Evolutionary conservation across 2,113 vertebrate species (phyloP).

Genomic region (Tachycineta bicolor): DNA sequence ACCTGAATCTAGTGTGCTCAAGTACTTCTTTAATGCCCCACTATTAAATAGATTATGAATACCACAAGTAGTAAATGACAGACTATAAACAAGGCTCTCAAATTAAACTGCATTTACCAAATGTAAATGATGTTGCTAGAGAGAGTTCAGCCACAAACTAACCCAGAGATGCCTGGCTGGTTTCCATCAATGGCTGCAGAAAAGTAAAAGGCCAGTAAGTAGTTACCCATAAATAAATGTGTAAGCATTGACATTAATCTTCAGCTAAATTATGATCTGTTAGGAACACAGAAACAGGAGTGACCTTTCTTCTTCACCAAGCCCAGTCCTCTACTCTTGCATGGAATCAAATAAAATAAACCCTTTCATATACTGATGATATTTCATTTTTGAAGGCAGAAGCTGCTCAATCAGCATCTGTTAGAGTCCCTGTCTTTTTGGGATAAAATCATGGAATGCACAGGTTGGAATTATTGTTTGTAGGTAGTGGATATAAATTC

Average conservation of each 20-base stretch:
- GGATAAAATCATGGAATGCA: not conserved
- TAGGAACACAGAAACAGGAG: not conserved
- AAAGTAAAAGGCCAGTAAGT: not conserved
- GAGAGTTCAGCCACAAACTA: not conserved
- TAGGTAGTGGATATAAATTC: not conserved
- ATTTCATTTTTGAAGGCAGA: not conserved
- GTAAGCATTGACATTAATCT: not conserved
- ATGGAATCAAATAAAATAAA: not conserved
- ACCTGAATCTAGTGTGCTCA: not conserved
- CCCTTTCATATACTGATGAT: not conserved
- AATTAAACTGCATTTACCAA: conserved; percentile 2
- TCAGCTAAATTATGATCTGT: not conserved
- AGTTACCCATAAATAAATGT: not conserved
- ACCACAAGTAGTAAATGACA: not conserved
- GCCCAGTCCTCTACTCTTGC: not conserved
- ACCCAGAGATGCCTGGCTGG: not conserved
- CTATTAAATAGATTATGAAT: not conserved
- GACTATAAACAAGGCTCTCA: not conserved
- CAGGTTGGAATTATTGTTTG: not conserved
- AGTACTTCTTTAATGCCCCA: not conserved
- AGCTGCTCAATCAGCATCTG: not conserved
- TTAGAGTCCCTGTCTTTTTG: not conserved
- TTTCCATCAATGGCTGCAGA: not conserved
- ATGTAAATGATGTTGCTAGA: not conserved
- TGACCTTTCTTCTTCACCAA: not conserved